Conservation (phyloP, 2,888 invertebrate genomes). For the Nebria salina region DNA sequence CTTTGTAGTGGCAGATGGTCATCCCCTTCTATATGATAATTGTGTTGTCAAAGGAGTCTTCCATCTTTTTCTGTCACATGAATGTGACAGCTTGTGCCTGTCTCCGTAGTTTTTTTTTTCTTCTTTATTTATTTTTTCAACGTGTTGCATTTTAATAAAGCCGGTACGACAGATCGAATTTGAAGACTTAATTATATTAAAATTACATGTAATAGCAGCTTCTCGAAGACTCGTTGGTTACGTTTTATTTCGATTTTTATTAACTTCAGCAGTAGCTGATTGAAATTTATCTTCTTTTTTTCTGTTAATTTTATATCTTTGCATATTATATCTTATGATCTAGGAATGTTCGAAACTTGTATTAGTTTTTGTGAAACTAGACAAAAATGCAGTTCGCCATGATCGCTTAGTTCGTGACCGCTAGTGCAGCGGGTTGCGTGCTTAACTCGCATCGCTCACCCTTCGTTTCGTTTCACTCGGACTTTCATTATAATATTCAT, state of each 20-base stretch:
- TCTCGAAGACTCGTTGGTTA: not conserved
- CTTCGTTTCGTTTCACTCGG: constrained; percentile 13
- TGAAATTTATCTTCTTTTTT: not conserved
- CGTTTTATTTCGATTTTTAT: not conserved
- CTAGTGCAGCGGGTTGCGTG: constrained; percentile 28
- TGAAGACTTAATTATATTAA: constrained; percentile 22
- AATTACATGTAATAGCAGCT: constrained; percentile 21
- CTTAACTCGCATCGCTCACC: constrained; percentile 29
- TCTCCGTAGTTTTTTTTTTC: constrained; percentile 10
- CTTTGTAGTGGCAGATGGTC: constrained; percentile 10
- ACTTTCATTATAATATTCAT: constrained; percentile 43
- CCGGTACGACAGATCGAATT: constrained; percentile 14
- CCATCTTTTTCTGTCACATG: not conserved
- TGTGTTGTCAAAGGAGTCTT: constrained; percentile 28
- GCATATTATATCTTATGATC: not conserved
- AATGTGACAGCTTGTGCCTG: constrained; percentile 16
- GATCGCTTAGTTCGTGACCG: constrained; percentile 6
- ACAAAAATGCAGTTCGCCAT: not conserved
- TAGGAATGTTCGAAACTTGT: not conserved
- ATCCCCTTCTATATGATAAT: constrained; percentile 26
- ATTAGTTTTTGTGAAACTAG: not conserved
- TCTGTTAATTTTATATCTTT: not conserved
- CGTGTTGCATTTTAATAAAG: constrained; percentile 10
- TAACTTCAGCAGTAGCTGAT: not conserved
- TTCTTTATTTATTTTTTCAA: constrained; percentile 13